phyloP scores from a whole-genome alignment of 2,888 invertebrate genomes.

The Axea sp. region DNA sequence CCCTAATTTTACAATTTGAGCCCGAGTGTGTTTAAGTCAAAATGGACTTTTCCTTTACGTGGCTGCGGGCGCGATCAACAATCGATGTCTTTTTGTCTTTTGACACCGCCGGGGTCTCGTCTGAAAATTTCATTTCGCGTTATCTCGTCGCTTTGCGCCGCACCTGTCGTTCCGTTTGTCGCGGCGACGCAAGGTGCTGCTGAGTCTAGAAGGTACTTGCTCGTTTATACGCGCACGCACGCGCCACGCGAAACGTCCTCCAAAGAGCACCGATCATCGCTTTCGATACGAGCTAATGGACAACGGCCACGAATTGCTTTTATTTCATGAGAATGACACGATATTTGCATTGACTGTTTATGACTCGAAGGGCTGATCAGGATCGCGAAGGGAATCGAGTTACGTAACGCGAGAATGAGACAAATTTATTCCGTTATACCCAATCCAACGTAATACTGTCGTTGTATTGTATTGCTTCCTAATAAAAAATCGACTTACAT shows the following conservation, averaged over 20 bases:
- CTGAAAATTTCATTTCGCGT: conserved; percentile 55
- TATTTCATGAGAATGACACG: conserved; percentile 21
- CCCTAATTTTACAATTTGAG: conserved; percentile 37
- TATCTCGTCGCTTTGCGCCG: conserved; percentile 33
- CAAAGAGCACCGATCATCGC: conserved; percentile 63
- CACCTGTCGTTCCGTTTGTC: conserved; percentile 56
- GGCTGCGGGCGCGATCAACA: conserved; percentile 34
- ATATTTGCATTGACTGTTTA: conserved; percentile 25
- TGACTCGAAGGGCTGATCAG: too few relatives aligned
- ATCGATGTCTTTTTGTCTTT: conserved; percentile 36
- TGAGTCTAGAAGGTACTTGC: conserved; percentile 15
- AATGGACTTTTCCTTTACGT: neutral
- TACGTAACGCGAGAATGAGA: too few relatives aligned
- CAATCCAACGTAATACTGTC: too few relatives aligned
- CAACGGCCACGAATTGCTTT: conserved; percentile 53
- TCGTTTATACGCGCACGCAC: conserved; percentile 45
- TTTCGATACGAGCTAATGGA: conserved; percentile 64
- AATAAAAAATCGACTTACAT: too few relatives aligned
- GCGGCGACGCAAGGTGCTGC: conserved; percentile 50
- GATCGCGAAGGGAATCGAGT: too few relatives aligned
- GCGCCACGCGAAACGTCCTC: conserved; percentile 39
- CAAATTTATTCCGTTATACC: too few relatives aligned
- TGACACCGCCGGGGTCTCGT: conserved; percentile 40
- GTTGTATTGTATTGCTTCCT: too few relatives aligned
- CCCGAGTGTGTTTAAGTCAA: conserved; percentile 9